Base-by-base conservation (phyloP, 2,113 vertebrate genomes). In the Okapia johnstoni region DNA sequence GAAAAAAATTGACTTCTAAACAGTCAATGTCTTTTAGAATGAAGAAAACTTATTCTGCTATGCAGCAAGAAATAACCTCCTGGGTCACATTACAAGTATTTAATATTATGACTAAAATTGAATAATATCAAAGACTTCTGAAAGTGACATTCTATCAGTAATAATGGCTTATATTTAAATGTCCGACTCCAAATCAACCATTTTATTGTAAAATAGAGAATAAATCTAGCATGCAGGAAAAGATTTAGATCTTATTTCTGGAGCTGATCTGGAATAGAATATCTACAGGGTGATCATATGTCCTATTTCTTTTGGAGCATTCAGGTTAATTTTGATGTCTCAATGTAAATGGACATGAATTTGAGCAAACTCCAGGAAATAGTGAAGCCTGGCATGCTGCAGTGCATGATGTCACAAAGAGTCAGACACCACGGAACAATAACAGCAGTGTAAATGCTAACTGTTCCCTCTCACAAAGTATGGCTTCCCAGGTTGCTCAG, bases 151-250 rank as follows among this genome's bases (percentile, higher is more conserved):
- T 55, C 28, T 11, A 4, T 50, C 15, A 13, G 46, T 84, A 94
- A n/a, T 28, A 93, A 96, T 70, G 14, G 11, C 50, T 57, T 55
- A 48, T 73, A 16, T 46, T 96, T 94, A 95, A 94, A 92, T 79
- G 61, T 84, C 43, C 94, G 93, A 79, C 15, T 89, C 43, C 36
- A 57, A 57, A 84, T 85, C 88, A 90, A 46, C 14, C 17, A 73
- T 87, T 95, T 94, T 90, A 61, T 79, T 92, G 16, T 80, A 95
- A 96, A 95, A 92, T 21, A 57, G 79, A 70, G 36, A 85, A 79
- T 73, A 93, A 92, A 92, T 84, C 5, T 61, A 48, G 7, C 25
- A 43, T 8, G 8, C 1, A 85, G 30, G 23, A 61, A 80, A 76
- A 36, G 15, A 85, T n/a, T 96, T 89, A 77, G 10, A 26, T 70